Evolutionary conservation across 2,113 vertebrate species (phyloP).

Genomic region (Perca fluviatilis): DNA sequence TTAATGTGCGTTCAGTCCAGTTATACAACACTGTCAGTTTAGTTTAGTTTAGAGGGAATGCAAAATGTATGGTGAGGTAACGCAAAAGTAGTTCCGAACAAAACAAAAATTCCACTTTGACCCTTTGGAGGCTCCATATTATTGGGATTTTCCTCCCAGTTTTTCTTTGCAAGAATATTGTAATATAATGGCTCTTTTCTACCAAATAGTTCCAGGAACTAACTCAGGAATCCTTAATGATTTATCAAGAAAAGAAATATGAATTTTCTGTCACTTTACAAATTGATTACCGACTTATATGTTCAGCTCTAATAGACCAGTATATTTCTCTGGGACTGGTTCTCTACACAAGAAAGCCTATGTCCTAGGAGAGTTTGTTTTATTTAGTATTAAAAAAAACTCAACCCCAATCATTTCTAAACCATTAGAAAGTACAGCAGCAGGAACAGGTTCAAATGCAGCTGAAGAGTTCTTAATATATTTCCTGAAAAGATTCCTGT

Average conservation of each 20-base stretch:
- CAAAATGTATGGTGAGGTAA: neutral
- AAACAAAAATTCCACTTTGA: neutral
- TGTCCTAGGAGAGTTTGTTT: too few species aligned
- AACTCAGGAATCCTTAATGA: neutral
- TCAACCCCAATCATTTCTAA: neutral
- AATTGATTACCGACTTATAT: too few species aligned
- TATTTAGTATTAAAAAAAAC: neutral
- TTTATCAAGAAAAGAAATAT: neutral
- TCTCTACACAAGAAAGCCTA: too few species aligned
- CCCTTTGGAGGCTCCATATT: neutral
- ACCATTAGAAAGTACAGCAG: neutral
- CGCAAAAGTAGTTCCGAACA: neutral
- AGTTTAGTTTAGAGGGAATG: neutral
- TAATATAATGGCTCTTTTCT: conserved; percentile 40
- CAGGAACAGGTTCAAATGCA: neutral
- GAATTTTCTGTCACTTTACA: too few species aligned
- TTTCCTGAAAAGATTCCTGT: conserved; percentile 22
- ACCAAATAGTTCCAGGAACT: neutral
- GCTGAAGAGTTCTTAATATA: neutral
- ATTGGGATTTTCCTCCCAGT: neutral
- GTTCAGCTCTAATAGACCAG: too few species aligned
- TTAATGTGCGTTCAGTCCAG: neutral
- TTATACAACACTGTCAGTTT: neutral
- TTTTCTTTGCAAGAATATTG: neutral
- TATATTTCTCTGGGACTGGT: too few species aligned